These are phyloP conservation scores for Phymatocera aterrima DNA, from an alignment of 2,888 invertebrate species.

Conservation along the genomic window DNA sequence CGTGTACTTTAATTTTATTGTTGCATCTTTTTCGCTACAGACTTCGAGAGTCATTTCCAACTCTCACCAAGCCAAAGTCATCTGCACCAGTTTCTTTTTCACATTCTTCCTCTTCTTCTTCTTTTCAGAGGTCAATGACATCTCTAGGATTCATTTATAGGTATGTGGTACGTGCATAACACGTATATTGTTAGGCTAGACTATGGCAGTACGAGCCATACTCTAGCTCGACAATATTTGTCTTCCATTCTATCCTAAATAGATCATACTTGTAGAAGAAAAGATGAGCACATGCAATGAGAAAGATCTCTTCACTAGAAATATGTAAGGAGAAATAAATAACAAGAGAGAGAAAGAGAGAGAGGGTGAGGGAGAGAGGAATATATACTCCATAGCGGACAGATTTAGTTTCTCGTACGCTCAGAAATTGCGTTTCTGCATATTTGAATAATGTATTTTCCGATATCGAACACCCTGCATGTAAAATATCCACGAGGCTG, in stretches of 20 bases:
- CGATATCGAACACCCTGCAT: too few relatives aligned
- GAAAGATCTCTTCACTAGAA: too few relatives aligned
- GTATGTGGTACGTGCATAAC: neutral
- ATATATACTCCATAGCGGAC: too few relatives aligned
- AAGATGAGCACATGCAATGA: too few relatives aligned
- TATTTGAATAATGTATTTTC: too few relatives aligned
- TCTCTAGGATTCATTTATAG: conserved; percentile 24
- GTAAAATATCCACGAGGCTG: too few relatives aligned
- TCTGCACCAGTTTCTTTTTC: conserved; percentile 2
- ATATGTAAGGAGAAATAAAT: too few relatives aligned
- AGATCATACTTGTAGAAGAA: neutral
- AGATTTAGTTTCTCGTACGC: too few relatives aligned
- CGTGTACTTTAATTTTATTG: neutral
- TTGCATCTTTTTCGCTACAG: neutral
- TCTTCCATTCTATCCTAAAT: neutral
- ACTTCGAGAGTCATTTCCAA: neutral
- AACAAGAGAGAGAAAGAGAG: too few relatives aligned
- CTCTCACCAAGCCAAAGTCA: neutral
- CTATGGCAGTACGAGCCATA: too few relatives aligned
- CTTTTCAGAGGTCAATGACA: conserved; percentile 27
- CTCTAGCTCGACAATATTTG: neutral
- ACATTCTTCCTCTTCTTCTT: neutral
- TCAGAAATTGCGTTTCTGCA: too few relatives aligned
- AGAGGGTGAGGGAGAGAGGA: too few relatives aligned
- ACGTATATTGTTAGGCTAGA: neutral